Conservation (phyloP, 2,113 vertebrate species). For the Nothocercus nigrocapillus region DNA sequence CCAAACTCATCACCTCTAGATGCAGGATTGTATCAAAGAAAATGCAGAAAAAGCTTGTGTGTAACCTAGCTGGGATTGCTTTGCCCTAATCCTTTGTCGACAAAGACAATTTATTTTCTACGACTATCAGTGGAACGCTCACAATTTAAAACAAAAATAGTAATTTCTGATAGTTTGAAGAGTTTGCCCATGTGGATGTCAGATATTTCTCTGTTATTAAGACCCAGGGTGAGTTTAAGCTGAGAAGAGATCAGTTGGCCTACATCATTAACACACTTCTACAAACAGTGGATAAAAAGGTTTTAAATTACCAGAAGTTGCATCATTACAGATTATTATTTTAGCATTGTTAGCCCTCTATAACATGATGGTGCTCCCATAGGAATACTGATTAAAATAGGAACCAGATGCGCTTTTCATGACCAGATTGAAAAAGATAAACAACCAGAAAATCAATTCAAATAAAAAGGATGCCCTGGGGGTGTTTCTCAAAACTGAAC, state of each 20-base stretch:
- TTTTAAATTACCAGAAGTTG: constrained; percentile 80
- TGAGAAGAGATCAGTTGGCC: constrained; percentile 61
- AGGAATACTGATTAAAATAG: constrained; percentile 82
- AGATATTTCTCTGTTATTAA: constrained; percentile 40
- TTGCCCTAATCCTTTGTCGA: neutral
- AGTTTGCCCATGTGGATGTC: neutral
- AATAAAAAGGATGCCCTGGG: constrained; percentile 73
- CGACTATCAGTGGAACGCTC: neutral
- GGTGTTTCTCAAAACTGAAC: constrained; percentile 60
- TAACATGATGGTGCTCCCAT: constrained; percentile 80
- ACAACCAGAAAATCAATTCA: constrained; percentile 79
- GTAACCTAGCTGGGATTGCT: neutral
- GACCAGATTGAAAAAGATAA: constrained; percentile 78
- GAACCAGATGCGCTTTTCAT: constrained; percentile 83
- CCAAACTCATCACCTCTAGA: neutral
- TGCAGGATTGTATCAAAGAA: neutral
- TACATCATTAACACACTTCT: constrained; percentile 70
- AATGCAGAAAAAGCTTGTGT: neutral
- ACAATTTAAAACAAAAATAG: neutral
- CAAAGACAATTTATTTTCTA: neutral
- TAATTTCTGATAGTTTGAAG: neutral
- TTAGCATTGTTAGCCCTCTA: constrained; percentile 80
- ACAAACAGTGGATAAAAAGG: constrained; percentile 76
- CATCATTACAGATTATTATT: constrained; percentile 81
- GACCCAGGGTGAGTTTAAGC: constrained; percentile 54